Evolutionary conservation across 2,888 invertebrate species (phyloP), one percentile per base, ranked within the genome.

Genomic region (Lithophane leautieri): DNA sequence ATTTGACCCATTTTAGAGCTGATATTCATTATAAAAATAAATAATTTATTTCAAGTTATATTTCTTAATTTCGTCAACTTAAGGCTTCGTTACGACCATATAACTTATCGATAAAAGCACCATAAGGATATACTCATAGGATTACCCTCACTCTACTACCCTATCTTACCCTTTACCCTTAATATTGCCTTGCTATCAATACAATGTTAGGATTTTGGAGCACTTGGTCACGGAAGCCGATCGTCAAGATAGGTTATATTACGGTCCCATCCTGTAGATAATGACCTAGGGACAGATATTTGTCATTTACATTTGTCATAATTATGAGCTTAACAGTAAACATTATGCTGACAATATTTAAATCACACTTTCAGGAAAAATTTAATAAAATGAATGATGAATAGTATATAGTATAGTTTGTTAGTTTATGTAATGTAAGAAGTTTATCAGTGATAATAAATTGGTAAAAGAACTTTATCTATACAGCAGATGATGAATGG

Each of bases 191-290:
- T n/a, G n/a, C n/a, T 68, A 74, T 68, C 58, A 62, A 19, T 14
- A 28, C 3, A 28, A 25, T 44, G 34, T 34, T 19, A 14, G n/a
- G 44, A 73, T 34, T 52, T 42, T 58, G 34, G 42, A 61, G 6
- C 25, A 58, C 44, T 62, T 50, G 40, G 34, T 66, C 28, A 50
- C 73, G 83, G 74, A 81, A 67, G 12, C 22, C 0, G 56, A 67
- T 70, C 54, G n/a, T 83, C 25, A 63, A 83, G 81, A 83, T 83
- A 78, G 34, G 25, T 58, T 68, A 70, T 54, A 81, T 70, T 56
- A 16, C 54, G 66, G 74, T 70, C 54, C 47, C 70, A 78, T 79
- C 83, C 79, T 74, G 66, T 19, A 14, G 12, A 50, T 78, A 52
- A 70, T 78, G 14, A n/a, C 14, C 22, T 14, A 3, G 11, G 4